Conservation (phyloP, 2,888 invertebrate genomes). For the Agrilus mali region DNA sequence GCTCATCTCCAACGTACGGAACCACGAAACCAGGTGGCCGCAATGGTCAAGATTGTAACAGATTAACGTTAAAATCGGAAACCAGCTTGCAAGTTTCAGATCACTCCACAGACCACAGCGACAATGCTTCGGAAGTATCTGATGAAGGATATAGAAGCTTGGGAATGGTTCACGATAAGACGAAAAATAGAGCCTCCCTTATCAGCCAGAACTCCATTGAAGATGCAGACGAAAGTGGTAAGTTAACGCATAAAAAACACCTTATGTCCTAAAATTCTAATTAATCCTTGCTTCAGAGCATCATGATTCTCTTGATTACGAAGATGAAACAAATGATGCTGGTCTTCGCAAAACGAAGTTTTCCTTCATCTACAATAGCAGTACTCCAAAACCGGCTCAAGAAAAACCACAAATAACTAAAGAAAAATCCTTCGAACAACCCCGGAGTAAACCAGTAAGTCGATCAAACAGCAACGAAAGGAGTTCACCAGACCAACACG, state of each 20-base stretch:
- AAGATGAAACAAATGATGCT: constrained; percentile 53
- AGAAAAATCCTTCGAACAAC: constrained; percentile 34
- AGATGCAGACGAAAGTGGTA: constrained; percentile 59
- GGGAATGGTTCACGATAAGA: constrained; percentile 48
- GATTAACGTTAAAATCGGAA: constrained; percentile 34
- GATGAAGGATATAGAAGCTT: constrained; percentile 76
- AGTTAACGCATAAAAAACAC: constrained; percentile 23
- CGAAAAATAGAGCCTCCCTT: constrained; percentile 47
- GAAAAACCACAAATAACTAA: constrained; percentile 9
- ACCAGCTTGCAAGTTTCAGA: constrained; percentile 26
- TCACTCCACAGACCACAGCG: constrained; percentile 43
- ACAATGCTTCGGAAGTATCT: constrained; percentile 73
- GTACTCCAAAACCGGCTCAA: constrained; percentile 8
- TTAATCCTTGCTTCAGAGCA: constrained; percentile 41
- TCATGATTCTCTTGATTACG: constrained; percentile 43
- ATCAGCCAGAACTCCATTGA: constrained; percentile 62
- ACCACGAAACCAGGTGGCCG: constrained; percentile 34
- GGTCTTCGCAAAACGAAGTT: constrained; percentile 60
- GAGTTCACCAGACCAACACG: constrained; percentile 27
- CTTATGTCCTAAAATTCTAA: constrained; percentile 1
- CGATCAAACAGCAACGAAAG: constrained; percentile 35
- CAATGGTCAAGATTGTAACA: constrained; percentile 34
- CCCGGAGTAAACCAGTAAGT: constrained; percentile 34
- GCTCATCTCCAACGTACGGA: constrained; percentile 15
- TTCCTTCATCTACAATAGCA: constrained; percentile 45